Base-by-base conservation (phyloP, 2,888 invertebrate genomes). In the Coenonympha arcania region DNA sequence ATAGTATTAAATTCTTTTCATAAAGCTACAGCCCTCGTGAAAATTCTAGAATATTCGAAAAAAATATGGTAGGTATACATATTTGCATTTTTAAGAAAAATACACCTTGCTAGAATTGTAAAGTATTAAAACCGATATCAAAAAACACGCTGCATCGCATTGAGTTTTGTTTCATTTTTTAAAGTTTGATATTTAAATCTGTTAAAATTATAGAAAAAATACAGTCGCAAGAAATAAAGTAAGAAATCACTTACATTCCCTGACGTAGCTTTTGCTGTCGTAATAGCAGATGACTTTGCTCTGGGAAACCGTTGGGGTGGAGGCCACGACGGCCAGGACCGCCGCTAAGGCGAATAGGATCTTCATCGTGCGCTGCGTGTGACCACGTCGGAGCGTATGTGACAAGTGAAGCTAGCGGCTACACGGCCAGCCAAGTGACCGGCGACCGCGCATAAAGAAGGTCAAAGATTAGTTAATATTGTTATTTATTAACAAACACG, bases 251-350 rank as follows among this genome's bases (percentile, higher is more conserved):
- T 88, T 80, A 93, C 93, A 91, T 84, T 89, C 87, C 68, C 92
- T 87, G 65, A 88, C 87, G 71, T 87, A 89, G 59, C 92, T 89
- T 70, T 88, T 89, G 75, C 90, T 90, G 74, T 92, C 90, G 79
- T 92, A 92, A 73, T 90, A 92, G 71, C 93, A 93, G 64, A 92
- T 80, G 40, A 92, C 89, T 79, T 91, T 92, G 65, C 76, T 76
- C 50, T 87, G 87, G 19, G 83, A 71, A 20, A 72, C 65, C 4
- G 33, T 20, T 20, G 81, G 76, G 51, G 69, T 68, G 26, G 79
- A 72, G n/a, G 73, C 63, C 58, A 79, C 79, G 19, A 62, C 20
- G 20, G 61, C 62, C 57, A 78, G 53, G 3, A 78, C 60, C 48
- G 73, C 78, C 55, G 74, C 72, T 52, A 81, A 57, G 44, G 69